phyloP scores from a whole-genome alignment of 2,113 vertebrate genomes.

The Gymnogyps californianus region DNA sequence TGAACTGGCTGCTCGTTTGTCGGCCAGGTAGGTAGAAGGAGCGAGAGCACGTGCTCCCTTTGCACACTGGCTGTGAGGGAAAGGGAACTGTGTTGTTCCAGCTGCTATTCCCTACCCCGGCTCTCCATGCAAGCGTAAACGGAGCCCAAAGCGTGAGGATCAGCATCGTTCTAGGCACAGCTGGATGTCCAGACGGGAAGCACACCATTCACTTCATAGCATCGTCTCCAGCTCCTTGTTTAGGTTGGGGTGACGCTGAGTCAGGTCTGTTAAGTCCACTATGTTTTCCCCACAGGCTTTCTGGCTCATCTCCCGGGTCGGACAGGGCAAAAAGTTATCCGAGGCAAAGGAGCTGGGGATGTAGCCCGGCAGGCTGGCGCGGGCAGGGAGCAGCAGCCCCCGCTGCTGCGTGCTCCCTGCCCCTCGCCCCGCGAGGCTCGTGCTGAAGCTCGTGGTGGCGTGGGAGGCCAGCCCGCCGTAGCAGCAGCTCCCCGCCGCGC shows the following conservation, averaged over 20 bases:
- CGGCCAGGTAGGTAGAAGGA: not conserved
- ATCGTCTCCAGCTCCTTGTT: conserved; percentile 37
- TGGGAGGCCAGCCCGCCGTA: conserved; percentile 86
- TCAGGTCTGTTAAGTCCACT: not conserved
- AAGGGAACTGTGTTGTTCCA: not conserved
- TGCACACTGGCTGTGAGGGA: not conserved
- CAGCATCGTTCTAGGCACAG: not conserved
- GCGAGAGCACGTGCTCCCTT: rapidly evolving
- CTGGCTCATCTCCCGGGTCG: conserved; percentile 58
- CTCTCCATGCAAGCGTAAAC: not conserved
- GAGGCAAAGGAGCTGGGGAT: conserved; percentile 78
- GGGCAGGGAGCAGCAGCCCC: conserved; percentile 69
- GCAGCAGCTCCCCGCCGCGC: conserved; percentile 82
- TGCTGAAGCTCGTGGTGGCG: conserved; percentile 85
- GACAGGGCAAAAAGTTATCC: conserved; percentile 73
- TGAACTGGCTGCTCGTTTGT: not conserved
- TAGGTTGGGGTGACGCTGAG: not conserved
- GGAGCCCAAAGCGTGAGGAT: not conserved
- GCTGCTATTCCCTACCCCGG: not conserved
- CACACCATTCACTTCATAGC: not conserved
- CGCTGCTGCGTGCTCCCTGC: conserved; percentile 65
- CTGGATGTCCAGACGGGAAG: not conserved
- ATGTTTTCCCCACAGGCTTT: not conserved
- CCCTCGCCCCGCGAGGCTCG: conserved; percentile 58
- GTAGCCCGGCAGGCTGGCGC: conserved; percentile 77